A percentile compares a stretch with the other conserved stretches of the same genome.
Conservation (phyloP, 2,113 vertebrate species). For the Perca fluviatilis region DNA sequence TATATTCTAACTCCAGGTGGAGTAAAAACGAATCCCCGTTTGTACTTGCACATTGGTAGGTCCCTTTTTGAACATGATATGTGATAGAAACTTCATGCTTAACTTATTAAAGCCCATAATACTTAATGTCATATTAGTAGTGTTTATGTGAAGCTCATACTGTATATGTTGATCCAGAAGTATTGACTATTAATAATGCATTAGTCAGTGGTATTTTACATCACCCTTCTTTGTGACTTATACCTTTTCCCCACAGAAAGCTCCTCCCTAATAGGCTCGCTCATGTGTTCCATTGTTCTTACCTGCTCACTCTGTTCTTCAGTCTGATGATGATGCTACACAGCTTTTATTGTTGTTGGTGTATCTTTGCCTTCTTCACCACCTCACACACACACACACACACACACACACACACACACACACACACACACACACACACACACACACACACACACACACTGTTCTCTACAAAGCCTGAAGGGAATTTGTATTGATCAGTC, state of each 20-base stretch:
- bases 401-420: too few relatives aligned
- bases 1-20: neutral
- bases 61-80: neutral
- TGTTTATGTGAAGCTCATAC: neutral
- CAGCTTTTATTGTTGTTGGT: conserved; percentile 1
- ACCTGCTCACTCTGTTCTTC: conserved; percentile 5
- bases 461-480: neutral
- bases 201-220: neutral
- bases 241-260: neutral
- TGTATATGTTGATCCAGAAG: neutral
- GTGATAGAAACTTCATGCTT: neutral
- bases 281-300: neutral
- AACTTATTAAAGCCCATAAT: neutral
- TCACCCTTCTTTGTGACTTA: too few relatives aligned
- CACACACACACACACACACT: neutral
- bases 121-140: neutral
- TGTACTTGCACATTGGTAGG: too few relatives aligned
- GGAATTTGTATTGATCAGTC: neutral
- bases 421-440: neutral
- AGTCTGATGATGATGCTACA: neutral
- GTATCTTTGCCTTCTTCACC: neutral
- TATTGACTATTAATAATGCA: neutral
- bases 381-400: neutral
- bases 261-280: neutral
- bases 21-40: neutral